Base-by-base conservation (phyloP, 2,797 vertebrate species). In the Fistularia tabacaria region DNA sequence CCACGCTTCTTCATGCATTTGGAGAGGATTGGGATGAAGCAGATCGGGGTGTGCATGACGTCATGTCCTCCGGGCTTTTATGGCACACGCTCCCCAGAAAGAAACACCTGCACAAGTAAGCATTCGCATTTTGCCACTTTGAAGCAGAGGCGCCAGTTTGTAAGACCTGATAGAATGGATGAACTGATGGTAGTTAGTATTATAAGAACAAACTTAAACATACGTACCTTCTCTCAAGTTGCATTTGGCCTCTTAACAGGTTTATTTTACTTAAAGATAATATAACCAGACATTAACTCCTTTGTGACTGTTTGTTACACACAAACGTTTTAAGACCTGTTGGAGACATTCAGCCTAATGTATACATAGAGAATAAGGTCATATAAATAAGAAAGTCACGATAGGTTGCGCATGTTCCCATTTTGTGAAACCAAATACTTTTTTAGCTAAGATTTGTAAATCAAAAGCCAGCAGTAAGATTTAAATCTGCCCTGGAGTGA, bases 41-140 rank as follows among this genome's bases (percentile, higher is more conserved):
- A 98, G 91, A 95, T 94, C 3, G 97, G 97, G 53, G 93, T 96
- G 67, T 99, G 97, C 87, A 91, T 98, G 87, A 92, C 95, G 71
- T 97, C 97, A 11, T 99, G 97, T 85, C 97, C 97, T 52, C 92
- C 86, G 0, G 97, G 97, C 79, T 98, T 96, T 88, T 98, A 94
- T 11, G 97, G 94, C 88, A 96, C 92, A 46, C 93, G 97, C 73
- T 94, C 94, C 57, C 95, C 94, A 3, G 95, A 98, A 87, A 94
- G 94, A 91, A 99, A 96, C 89, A 96, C 94, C 64, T 99, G 97
- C 88, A 95, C 92, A 87, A 98, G 96, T 98, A 94, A 95, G 95
- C 88, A 46, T 36, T 12, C 36, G 10, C 7, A 37, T 46, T 45
- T 36, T 15, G 37, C 39, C 25, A 10, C 12, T 14, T 39, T 8